Percentiles rank a stretch among this genome's conserved stretches.
Evolutionary conservation across 2,888 invertebrate species (phyloP).

Genomic region (Ornithoptera alexandrae): DNA sequence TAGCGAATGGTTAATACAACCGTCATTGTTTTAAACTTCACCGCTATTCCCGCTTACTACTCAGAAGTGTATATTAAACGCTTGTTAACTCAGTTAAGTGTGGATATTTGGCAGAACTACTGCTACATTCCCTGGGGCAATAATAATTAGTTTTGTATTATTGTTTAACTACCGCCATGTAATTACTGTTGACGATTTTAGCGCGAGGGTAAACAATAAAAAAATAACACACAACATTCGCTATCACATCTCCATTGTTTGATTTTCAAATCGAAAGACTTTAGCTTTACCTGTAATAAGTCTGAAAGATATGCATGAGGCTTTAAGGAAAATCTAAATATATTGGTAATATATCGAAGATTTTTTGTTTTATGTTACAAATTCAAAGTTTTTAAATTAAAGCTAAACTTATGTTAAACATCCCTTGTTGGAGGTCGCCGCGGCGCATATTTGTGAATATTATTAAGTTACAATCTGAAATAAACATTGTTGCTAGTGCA

Average conservation of each 20-base stretch:
- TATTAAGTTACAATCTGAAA: no score
- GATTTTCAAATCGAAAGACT: no score
- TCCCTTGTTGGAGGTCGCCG: no score
- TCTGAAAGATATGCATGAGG: no score
- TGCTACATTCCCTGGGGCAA: conserved; percentile 18
- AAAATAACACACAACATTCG: not conserved
- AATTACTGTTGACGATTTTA: conserved; percentile 5
- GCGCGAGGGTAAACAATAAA: not conserved
- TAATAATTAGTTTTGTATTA: conserved; percentile 23
- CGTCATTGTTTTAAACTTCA: conserved; percentile 25
- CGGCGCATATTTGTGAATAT: no score
- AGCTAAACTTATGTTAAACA: no score
- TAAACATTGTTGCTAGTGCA: no score
- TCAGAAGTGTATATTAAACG: conserved; percentile 20
- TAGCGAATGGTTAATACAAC: conserved; percentile 11
- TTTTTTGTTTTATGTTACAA: no score
- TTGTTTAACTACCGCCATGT: conserved; percentile 21
- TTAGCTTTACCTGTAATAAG: no score
- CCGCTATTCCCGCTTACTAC: conserved; percentile 16
- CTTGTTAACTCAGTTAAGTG: conserved; percentile 26
- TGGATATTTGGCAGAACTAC: conserved; percentile 27
- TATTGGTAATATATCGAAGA: no score
- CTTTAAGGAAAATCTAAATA: no score
- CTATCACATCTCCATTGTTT: not conserved
- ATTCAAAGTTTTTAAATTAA: no score